Base-by-base conservation (phyloP, 2,888 invertebrate genomes). In the Torymus texanus region DNA sequence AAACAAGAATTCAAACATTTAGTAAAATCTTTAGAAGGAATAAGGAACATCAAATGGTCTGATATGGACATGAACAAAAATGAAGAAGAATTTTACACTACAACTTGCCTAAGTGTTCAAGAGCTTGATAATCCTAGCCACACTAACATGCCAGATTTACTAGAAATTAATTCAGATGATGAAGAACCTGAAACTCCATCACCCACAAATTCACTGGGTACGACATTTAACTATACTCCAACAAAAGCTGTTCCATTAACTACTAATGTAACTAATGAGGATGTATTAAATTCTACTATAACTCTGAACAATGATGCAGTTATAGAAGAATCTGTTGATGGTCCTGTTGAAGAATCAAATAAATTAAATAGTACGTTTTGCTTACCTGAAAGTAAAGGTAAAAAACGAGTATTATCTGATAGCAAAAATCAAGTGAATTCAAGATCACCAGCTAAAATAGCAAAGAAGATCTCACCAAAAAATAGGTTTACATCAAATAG, bases 21-120 rank as follows among this genome's bases (percentile, higher is more conserved):
- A 0, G 91, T 93, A 83, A 92, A 92, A 82, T 91, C 92, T 80
- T 91, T 93, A 0, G 94, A 94, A 84, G 92, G 93, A 0, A 91
- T 92, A 0, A 92, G 92, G 85, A 91, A 91, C 50, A 93, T 94
- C 14, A 92, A 92, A 13, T 94, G 94, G 93, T 92, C 92, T 0
- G 93, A 93, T 82, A 88, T 89, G 58, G 90, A 91, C 13, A 78
- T 82, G 29, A 78, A 84, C 8, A 86, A 84, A 58, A 82, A 86
- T 8, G 87, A 85, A 10, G 87, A 88, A 72, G 86, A 87, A 77
- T 88, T 88, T 72, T 87, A 88, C 56, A 85, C 81, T 41, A 83
- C 88, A 14, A 88, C 86, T 0, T 86, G 85, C 50, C 83, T 90
- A 2, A 87, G 87, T 29, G 81, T 85, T 24, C 67, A 86, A 21